phyloP scores from a whole-genome alignment of 2,113 vertebrate genomes.

The Carlito syrichta region DNA sequence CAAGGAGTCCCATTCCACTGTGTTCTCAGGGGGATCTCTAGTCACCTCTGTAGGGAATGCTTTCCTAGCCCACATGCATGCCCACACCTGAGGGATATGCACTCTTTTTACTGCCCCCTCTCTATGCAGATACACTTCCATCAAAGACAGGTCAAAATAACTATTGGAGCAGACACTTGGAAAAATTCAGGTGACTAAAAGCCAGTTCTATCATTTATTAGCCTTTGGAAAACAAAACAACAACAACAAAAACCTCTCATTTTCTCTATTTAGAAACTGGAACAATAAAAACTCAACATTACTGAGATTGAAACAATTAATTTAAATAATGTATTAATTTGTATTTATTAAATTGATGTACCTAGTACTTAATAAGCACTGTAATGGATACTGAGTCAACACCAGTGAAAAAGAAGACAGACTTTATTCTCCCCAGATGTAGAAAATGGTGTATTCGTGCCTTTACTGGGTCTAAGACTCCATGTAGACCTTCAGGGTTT shows the following conservation, averaged over 20 bases:
- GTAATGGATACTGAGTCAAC: too few relatives aligned
- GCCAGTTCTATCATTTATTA: neutral
- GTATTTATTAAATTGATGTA: neutral
- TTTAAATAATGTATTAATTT: neutral
- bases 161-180: neutral
- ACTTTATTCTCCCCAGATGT: neutral
- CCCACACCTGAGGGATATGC: neutral
- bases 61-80: too few relatives aligned
- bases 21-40: rapidly evolving
- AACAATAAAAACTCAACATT: neutral
- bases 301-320: neutral
- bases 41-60: too few relatives aligned
- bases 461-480: too few relatives aligned
- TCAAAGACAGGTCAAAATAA: neutral
- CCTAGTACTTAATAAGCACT: neutral
- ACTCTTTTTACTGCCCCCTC: rapidly evolving
- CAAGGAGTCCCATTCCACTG: too few relatives aligned
- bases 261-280: neutral
- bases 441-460: rapidly evolving
- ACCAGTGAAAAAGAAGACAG: neutral
- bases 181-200: neutral
- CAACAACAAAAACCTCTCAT: neutral
- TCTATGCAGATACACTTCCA: neutral
- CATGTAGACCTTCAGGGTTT: neutral
- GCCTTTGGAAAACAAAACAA: too few relatives aligned